Conservation (phyloP, 2,888 invertebrate species). For the Ischnura elegans region DNA sequence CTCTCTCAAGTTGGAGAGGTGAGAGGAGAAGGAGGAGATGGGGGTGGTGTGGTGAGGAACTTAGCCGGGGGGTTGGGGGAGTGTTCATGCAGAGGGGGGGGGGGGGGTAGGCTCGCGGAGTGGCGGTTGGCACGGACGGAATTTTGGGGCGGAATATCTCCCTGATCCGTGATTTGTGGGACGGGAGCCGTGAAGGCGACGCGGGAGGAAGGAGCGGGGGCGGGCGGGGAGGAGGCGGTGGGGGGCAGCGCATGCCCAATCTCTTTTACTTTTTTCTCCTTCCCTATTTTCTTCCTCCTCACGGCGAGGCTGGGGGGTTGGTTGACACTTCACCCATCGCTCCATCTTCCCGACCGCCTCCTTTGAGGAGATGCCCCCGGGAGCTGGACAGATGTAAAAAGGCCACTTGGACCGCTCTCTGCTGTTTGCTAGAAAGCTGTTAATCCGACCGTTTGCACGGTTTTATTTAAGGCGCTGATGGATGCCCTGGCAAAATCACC, state of each 20-base stretch:
- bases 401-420: background rate
- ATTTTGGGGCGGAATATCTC: constrained; percentile 45
- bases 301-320: background rate
- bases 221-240: background rate
- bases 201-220: background rate
- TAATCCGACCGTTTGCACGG: background rate
- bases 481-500: background rate
- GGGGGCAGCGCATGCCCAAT: constrained; percentile 14
- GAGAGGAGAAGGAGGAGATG: background rate
- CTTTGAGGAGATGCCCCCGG: background rate
- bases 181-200: constrained; percentile 10
- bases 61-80: background rate
- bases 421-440: background rate
- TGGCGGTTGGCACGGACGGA: constrained; percentile 60
- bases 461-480: constrained; percentile 10
- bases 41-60: background rate
- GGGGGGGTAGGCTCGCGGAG: background rate
- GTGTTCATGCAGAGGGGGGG: background rate
- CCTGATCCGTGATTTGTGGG: constrained; percentile 62
- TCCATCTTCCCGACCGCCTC: background rate
- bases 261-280: background rate
- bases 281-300: background rate
- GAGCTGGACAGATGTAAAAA: background rate
- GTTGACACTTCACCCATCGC: background rate
- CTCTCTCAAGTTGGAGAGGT: background rate